Conservation (phyloP, 2,113 vertebrate genomes). For the Panurus biarmicus region DNA sequence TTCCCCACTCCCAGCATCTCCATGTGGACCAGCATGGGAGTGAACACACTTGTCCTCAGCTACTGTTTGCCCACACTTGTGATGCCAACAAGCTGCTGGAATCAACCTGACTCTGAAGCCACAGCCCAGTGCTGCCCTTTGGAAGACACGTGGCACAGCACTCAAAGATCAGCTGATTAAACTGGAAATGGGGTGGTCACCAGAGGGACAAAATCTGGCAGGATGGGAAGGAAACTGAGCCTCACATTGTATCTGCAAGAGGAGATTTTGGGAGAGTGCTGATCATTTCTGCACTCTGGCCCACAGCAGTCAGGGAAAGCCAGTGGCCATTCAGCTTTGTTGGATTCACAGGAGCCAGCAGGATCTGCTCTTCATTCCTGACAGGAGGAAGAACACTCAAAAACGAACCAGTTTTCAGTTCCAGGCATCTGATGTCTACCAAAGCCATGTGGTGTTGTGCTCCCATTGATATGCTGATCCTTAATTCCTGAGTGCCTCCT, state of each 20-base stretch:
- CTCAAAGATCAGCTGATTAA: not conserved
- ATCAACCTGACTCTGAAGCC: not conserved
- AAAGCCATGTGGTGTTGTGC: not conserved
- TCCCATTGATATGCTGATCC: not conserved
- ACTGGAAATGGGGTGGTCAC: not conserved
- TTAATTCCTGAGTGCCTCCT: not conserved
- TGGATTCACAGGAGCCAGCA: not conserved
- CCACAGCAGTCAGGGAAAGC: not conserved
- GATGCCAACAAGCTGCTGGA: not conserved
- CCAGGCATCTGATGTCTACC: not conserved
- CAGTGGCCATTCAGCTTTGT: not conserved
- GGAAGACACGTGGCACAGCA: not conserved
- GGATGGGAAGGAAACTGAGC: not conserved
- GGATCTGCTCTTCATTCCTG: not conserved
- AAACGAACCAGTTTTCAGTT: not conserved
- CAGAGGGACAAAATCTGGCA: not conserved
- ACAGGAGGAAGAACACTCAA: not conserved
- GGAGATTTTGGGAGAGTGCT: not conserved
- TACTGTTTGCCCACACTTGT: not conserved
- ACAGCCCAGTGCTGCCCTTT: not conserved
- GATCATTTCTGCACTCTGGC: not conserved
- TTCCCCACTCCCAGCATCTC: not conserved
- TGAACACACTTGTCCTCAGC: fast-evolving
- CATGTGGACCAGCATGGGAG: not conserved
- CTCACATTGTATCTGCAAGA: not conserved